A percentile compares a stretch with the other conserved stretches of the same genome.
phyloP scores from a whole-genome alignment of 2,797 vertebrate genomes.

The Peromyscus eremicus region DNA sequence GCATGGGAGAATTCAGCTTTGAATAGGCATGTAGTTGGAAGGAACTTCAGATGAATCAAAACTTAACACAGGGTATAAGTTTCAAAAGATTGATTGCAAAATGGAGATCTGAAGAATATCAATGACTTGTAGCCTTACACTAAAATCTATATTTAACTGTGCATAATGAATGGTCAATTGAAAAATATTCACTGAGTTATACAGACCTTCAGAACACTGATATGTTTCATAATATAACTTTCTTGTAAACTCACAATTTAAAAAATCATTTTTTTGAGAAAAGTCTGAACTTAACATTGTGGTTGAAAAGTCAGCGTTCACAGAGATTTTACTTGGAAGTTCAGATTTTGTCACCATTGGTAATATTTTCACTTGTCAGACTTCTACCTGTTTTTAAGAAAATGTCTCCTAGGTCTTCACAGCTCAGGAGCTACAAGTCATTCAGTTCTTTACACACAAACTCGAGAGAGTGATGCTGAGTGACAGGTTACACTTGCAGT shows the following conservation, averaged over 20 bases:
- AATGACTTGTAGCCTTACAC: neutral
- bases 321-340: conserved; percentile 4
- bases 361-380: neutral
- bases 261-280: conserved; percentile 13
- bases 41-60: conserved; percentile 31
- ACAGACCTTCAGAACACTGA: conserved; percentile 2
- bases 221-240: neutral
- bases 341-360: neutral
- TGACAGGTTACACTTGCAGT: neutral
- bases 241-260: conserved; percentile 25
- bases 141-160: conserved; percentile 32
- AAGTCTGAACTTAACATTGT: neutral
- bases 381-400: conserved; percentile 33
- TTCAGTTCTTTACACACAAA: neutral
- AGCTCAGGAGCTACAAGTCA: neutral
- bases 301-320: neutral
- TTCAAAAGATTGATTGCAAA: neutral
- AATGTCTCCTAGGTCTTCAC: neutral
- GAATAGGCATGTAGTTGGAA: neutral
- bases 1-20: neutral
- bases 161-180: conserved; percentile 26
- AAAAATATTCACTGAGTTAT: conserved; percentile 49
- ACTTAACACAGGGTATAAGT: neutral
- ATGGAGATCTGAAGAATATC: conserved; percentile 18
- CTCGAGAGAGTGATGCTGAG: neutral